These are phyloP conservation scores for Tortrix viridana DNA, from an alignment of 2,888 invertebrate species.

Conservation along the genomic window DNA sequence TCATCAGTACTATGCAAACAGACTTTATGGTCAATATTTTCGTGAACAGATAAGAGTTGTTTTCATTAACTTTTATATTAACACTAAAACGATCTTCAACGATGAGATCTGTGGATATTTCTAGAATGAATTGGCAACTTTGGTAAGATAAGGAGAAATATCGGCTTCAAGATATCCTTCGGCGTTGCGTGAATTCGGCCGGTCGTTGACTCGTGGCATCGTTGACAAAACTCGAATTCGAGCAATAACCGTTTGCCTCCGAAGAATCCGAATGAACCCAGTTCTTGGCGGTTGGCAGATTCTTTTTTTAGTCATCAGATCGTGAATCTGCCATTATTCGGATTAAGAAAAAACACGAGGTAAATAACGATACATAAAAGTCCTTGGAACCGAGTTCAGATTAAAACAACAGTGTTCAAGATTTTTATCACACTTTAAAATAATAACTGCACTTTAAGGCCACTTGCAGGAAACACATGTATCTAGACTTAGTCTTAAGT, in stretches of 20 bases:
- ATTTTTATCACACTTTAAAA: too few species aligned
- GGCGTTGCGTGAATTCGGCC: conserved; percentile 56
- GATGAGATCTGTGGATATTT: conserved; percentile 10
- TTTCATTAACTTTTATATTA: conserved; percentile 27
- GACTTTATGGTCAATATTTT: conserved; percentile 58
- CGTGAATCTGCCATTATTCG: conserved; percentile 49
- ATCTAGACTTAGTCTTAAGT: too few species aligned
- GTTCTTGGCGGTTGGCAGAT: conserved; percentile 51
- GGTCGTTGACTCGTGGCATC: conserved; percentile 65
- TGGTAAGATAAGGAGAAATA: conserved; percentile 14
- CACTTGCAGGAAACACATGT: too few species aligned
- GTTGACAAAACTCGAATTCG: conserved; percentile 59
- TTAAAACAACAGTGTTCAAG: background rate
- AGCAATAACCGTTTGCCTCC: conserved; percentile 62
- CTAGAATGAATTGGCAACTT: conserved; percentile 5
- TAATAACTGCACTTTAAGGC: too few species aligned
- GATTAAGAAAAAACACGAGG: conserved; percentile 49
- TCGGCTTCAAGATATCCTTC: conserved; percentile 27
- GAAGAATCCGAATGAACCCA: conserved; percentile 39
- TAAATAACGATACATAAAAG: too few species aligned
- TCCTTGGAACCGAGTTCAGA: conserved; percentile 7
- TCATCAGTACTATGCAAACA: conserved; percentile 50
- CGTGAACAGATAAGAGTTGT: conserved; percentile 40
- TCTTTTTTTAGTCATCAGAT: conserved; percentile 65
- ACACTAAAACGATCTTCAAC: conserved; percentile 15